Percentiles rank a stretch among this genome's conserved stretches.
These are phyloP conservation scores for Heliconius himera DNA, from an alignment of 1,140 invertebrate species.

Conservation along the genomic window DNA sequence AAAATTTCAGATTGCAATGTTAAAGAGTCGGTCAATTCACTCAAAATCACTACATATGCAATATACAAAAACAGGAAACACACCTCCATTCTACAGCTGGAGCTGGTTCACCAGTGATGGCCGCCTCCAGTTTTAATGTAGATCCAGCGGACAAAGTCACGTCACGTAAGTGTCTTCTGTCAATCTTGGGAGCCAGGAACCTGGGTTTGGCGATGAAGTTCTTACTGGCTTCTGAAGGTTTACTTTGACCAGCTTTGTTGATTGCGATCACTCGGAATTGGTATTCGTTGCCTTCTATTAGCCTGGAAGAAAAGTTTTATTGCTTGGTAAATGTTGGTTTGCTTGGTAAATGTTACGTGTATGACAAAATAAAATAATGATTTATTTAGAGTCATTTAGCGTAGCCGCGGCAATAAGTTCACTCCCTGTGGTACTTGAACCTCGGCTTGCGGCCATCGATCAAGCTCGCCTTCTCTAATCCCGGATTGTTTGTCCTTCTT, in stretches of 20 bases:
- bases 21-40: too few relatives aligned
- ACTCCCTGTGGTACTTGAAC: too few relatives aligned
- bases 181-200: constrained; percentile 96
- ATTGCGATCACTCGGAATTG: constrained; percentile 98
- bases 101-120: constrained; percentile 94
- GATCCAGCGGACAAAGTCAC: constrained; percentile 95
- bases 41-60: too few relatives aligned
- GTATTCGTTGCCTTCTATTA: constrained; percentile 94
- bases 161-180: constrained; percentile 93
- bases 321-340: too few relatives aligned
- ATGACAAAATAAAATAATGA: too few relatives aligned
- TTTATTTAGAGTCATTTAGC: too few relatives aligned
- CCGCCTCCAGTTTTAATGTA: constrained; percentile 95
- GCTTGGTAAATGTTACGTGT: too few relatives aligned
- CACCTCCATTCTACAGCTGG: constrained; percentile 94
- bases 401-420: too few relatives aligned
- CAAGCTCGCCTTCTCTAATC: too few relatives aligned
- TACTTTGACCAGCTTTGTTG: constrained; percentile 97
- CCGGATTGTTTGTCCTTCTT: too few relatives aligned
- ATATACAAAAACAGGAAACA: constrained; percentile 6
- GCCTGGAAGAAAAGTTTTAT: not conserved
- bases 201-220: constrained; percentile 96
- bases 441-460: too few relatives aligned
- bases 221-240: constrained; percentile 95
- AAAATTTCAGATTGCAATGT: too few relatives aligned